Conservation (phyloP, 1,140 invertebrate species). For the Scylla paramamosain region DNA sequence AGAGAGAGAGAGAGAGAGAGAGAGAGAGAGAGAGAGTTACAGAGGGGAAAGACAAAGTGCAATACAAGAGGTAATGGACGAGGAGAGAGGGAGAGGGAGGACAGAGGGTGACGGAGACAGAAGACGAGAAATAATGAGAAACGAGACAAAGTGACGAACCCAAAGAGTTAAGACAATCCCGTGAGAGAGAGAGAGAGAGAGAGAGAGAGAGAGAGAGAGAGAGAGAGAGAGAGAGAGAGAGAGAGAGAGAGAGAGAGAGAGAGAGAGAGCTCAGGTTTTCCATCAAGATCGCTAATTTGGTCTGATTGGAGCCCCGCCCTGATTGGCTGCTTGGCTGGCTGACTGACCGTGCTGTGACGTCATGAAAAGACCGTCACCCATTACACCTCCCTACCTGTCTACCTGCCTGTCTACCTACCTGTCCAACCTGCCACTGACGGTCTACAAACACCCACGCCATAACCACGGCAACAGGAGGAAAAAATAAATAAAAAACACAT, state of each 20-base stretch:
- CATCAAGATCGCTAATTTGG: background rate
- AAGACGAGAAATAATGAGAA: background rate
- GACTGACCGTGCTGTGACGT: background rate
- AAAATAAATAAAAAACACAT: too few species aligned
- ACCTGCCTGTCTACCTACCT: background rate
- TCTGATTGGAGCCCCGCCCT: background rate
- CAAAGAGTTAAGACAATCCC: too few species aligned
- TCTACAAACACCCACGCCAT: background rate
- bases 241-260: background rate
- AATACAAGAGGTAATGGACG: too few species aligned
- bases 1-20: too few species aligned
- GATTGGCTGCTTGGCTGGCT: background rate
- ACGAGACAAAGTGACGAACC: too few species aligned
- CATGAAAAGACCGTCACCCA: background rate
- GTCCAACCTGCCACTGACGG: background rate
- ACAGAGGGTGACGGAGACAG: background rate
- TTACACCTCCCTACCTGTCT: background rate
- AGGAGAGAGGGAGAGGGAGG: too few species aligned
- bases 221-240: conserved; percentile 1
- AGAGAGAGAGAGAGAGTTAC: too few species aligned
- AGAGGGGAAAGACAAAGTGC: too few species aligned
- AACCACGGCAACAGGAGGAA: background rate
- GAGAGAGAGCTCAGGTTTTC: background rate
- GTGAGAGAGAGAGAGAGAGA: too few species aligned
- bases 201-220: background rate